Evolutionary conservation across 2,888 invertebrate species (phyloP), one percentile per base, ranked within the genome.

Genomic region (Ectemnius continuus): DNA sequence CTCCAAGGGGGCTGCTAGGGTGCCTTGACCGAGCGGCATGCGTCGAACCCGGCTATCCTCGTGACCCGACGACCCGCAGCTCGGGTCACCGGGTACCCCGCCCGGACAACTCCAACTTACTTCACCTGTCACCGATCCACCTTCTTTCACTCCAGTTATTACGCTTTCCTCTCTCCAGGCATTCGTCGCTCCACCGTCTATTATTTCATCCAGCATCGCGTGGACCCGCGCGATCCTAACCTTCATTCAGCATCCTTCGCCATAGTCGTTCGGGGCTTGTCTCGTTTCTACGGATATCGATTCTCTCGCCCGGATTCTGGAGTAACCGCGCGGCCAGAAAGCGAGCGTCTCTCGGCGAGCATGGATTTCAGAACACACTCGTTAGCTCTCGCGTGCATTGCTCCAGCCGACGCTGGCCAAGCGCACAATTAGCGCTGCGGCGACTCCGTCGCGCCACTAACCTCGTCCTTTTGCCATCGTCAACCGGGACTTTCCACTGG

Each of bases 41-140:
- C 86, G 82, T 77, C 83, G 85, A 23, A 83, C 85, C 85, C 83
- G 83, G 85, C 84, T 84, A 84, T 78, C 84, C 83, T 83, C 82
- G 86, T 88, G 87, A 88, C 87, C 87, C 77, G 84, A 71, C 84
- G 85, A 86, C 85, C 84, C 65, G 78, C 72, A 81, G 85, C 82
- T 83, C 81, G 73, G 85, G 83, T 87, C 86, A 84, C 74, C 68
- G 78, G 66, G 72, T 81, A 84, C 84, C 80, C 79, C 83, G 73
- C 81, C 82, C 80, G 76, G 75, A 74, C 72, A 5, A 36, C 52
- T 60, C 36, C 11, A 4, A 36, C 36, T 36, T 6, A 36, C 36
- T 36, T 8, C 36, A 36, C 60, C 28, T 28, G 36, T 23, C 73
- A 20, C 62, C 45, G n/a, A 62, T 61, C 70, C 48, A 45, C 23